Evolutionary conservation across 2,888 invertebrate species (phyloP).

Genomic region (Alcis repandata): DNA sequence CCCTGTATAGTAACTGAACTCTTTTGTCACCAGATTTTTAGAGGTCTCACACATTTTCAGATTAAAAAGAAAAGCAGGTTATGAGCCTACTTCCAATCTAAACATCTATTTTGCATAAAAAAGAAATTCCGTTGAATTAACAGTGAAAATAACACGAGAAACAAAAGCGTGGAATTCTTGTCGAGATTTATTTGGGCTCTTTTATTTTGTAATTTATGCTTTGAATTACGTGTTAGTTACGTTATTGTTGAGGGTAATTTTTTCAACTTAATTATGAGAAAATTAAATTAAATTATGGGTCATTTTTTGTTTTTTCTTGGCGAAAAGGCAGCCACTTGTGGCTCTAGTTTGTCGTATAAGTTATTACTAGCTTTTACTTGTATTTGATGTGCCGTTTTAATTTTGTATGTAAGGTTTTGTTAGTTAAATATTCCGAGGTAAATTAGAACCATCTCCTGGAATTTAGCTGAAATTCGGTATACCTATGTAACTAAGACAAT

Average conservation of each 20-base stretch:
- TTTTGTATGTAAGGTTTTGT: too few relatives aligned
- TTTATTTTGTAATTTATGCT: constrained; percentile 29
- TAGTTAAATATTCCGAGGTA: too few relatives aligned
- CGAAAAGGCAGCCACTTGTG: too few relatives aligned
- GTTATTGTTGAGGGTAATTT: constrained; percentile 1
- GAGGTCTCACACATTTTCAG: background rate
- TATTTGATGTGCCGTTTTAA: too few relatives aligned
- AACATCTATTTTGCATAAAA: constrained; percentile 36
- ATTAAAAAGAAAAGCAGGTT: constrained; percentile 8
- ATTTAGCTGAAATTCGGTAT: too few relatives aligned
- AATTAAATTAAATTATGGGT: background rate
- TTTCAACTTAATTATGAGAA: constrained; percentile 3
- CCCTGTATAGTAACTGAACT: too few relatives aligned
- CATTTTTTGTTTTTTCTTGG: background rate
- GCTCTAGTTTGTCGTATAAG: too few relatives aligned
- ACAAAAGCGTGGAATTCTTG: constrained; percentile 23
- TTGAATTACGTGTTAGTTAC: constrained; percentile 16
- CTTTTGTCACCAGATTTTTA: too few relatives aligned
- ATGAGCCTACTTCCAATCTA: constrained; percentile 14
- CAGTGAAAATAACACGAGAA: constrained; percentile 30
- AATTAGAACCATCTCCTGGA: too few relatives aligned
- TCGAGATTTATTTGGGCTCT: constrained; percentile 25
- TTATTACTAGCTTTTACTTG: too few relatives aligned
- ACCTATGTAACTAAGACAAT: too few relatives aligned
- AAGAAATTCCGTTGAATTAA: constrained; percentile 36